Evolutionary conservation across 2,113 vertebrate species (phyloP).

Genomic region (Rhipidura dahli): DNA sequence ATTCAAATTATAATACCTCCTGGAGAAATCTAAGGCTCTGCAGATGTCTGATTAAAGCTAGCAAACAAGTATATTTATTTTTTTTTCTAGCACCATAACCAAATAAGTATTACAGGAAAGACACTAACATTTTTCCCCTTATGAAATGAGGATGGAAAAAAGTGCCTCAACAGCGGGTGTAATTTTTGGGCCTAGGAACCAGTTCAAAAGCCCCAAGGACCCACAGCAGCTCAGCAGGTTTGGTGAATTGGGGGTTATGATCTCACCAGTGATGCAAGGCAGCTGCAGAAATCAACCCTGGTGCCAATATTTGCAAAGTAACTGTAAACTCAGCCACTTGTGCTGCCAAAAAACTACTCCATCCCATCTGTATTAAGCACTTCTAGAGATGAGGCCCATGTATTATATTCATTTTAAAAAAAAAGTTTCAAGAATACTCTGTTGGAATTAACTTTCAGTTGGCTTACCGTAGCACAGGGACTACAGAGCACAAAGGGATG

Average conservation of each 20-base stretch:
- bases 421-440: neutral
- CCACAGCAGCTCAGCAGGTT: neutral
- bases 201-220: neutral
- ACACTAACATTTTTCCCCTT: neutral
- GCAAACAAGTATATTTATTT: neutral
- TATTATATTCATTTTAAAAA: neutral
- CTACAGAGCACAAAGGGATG: neutral
- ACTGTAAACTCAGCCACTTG: neutral
- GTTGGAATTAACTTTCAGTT: neutral
- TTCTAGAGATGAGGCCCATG: neutral
- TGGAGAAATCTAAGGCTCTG: neutral
- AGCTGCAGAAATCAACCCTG: neutral
- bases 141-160: neutral
- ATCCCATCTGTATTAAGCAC: neutral
- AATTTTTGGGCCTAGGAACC: neutral
- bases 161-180: neutral
- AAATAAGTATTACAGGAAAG: neutral
- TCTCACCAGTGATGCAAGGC: neutral
- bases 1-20: neutral
- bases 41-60: neutral
- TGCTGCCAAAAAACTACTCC: neutral
- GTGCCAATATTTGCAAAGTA: neutral
- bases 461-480: neutral
- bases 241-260: neutral
- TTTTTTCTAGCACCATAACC: neutral